phyloP scores from a whole-genome alignment of 1,140 invertebrate species.

The Oryctes rhinoceros region DNA sequence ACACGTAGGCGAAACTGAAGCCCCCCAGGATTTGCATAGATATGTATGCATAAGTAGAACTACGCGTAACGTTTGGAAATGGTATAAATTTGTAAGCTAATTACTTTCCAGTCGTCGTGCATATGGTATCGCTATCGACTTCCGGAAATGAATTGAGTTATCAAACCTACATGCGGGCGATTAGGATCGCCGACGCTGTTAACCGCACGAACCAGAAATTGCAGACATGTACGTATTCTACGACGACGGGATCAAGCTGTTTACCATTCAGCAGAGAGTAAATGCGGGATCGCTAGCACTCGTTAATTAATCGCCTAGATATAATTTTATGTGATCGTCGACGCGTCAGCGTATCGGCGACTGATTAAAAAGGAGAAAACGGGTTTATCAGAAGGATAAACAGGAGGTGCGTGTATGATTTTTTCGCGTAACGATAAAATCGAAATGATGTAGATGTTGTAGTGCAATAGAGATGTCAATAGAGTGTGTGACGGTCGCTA shows the following conservation, averaged over 20 bases:
- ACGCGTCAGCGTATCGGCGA: conserved; percentile 2
- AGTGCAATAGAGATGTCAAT: conserved; percentile 1
- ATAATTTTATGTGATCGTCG: neutral
- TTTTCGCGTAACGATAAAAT: neutral
- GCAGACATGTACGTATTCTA: neutral
- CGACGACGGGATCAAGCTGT: neutral
- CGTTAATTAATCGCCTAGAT: neutral
- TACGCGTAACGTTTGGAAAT: neutral
- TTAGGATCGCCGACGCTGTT: neutral
- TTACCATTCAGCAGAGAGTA: neutral
- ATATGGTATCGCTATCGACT: conserved; percentile 15
- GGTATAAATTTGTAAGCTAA: neutral
- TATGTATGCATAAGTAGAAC: neutral
- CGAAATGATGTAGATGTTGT: neutral
- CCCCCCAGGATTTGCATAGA: neutral
- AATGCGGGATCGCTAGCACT: neutral
- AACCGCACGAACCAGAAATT: conserved; percentile 17
- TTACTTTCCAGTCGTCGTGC: neutral
- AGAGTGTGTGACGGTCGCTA: neutral
- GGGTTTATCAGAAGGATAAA: conserved; percentile 9
- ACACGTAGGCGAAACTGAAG: no score
- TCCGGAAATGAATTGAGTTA: conserved; percentile 34
- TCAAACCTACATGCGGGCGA: conserved; percentile 24
- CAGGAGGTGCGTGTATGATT: neutral
- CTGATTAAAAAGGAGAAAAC: neutral